Base-by-base conservation (phyloP, 2,113 vertebrate species). In the Oryzias celebensis region DNA sequence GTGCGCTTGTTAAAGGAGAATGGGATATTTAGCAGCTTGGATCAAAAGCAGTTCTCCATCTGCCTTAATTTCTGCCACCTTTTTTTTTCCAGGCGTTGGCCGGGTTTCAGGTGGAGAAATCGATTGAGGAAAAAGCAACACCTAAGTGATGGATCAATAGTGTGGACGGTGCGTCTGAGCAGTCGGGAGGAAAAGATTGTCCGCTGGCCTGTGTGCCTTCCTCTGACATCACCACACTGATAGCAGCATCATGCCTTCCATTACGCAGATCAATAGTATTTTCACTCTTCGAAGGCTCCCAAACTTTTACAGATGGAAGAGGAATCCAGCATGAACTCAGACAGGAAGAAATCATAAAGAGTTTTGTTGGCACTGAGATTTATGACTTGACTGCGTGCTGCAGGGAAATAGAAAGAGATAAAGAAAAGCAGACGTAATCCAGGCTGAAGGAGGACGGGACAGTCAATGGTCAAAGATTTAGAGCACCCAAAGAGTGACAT, bases 191-290 rank as follows among this genome's bases (percentile, higher is more conserved):
- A 36, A 63, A 46, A 44, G 61, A 73, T 71, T 47, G 56, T 43
- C n/a, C 28, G 5, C 50, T 60, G 62, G 50, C 69, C 49, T 58
- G 45, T 14, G n/a, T 66, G 20, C 64, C 43, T 50, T 73, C 62
- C 63, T n/a, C 50, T 84, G 79, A 82, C 82, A 85, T 83, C 80
- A 76, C 63, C 64, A 51, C 67, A 57, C 51, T 16, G 24, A 75
- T 28, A 36, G 70, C 31, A 59, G 73, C 63, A 71, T 76, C 66
- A 49, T 44, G 48, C 62, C 70, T 71, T 79, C 73, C 65, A 81
- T 84, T 84, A 80, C 36, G 7, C 24, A 52, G 72, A 87, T 89
- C 85, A 61, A 87, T 87, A 69, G 45, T 4, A 41, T 71, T 78
- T 72, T 77, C 45, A 53, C 62, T 54, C 55, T 50, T 12, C 26